Conservation (phyloP, 2,888 invertebrate species). For the Dicyrtomina minuta region DNA sequence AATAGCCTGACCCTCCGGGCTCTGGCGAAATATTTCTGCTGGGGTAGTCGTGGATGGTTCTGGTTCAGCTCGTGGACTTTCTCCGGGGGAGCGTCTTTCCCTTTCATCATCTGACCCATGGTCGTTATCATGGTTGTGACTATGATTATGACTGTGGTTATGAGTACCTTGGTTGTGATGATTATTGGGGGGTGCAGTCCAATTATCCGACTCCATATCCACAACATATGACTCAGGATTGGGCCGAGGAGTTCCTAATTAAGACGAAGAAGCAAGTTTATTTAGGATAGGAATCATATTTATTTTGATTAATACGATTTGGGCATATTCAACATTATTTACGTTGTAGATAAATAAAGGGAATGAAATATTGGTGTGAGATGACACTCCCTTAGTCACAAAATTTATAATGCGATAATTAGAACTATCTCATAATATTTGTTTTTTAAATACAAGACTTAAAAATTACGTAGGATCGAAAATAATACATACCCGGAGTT, state of each 20-base stretch:
- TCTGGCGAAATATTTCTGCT: slow-evolving; percentile 58
- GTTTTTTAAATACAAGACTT: not conserved
- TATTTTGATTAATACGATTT: too few relatives aligned
- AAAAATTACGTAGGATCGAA: not conserved
- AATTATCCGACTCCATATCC: slow-evolving; percentile 42
- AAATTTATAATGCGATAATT: too few relatives aligned
- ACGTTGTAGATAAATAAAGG: too few relatives aligned
- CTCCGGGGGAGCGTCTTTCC: slow-evolving; percentile 1
- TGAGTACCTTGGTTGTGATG: slow-evolving; percentile 2
- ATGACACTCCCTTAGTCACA: too few relatives aligned
- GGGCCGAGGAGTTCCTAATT: slow-evolving; percentile 13
- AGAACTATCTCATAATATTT: too few relatives aligned
- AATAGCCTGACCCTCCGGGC: slow-evolving; percentile 60
- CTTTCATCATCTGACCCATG: slow-evolving; percentile 18
- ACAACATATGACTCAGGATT: slow-evolving; percentile 42
- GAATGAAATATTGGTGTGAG: too few relatives aligned
- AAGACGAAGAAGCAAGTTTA: too few relatives aligned
- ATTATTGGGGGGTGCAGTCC: slow-evolving; percentile 21
- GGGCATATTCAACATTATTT: too few relatives aligned
- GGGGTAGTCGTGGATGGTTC: slow-evolving; percentile 44
- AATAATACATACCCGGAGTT: slow-evolving; percentile 7
- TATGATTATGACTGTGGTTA: slow-evolving; percentile 6
- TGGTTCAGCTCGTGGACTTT: slow-evolving; percentile 2
- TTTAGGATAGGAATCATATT: too few relatives aligned
- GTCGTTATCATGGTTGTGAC: not conserved